These are phyloP conservation scores for Papio anubis DNA, from an alignment of 2,113 vertebrate species.

Conservation along the genomic window DNA sequence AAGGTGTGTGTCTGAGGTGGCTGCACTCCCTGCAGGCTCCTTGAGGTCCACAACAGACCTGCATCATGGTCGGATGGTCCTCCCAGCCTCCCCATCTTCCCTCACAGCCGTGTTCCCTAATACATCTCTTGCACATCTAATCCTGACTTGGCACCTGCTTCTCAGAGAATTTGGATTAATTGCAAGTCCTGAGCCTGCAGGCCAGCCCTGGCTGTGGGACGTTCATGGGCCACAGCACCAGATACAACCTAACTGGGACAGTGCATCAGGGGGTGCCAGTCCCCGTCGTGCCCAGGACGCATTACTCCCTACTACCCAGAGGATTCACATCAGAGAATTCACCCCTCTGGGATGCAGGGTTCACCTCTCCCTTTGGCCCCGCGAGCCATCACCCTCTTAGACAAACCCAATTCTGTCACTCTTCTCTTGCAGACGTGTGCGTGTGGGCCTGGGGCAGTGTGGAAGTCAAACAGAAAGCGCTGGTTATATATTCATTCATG, in stretches of 20 bases:
- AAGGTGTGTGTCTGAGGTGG: neutral
- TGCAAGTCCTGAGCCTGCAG: neutral
- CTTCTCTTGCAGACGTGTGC: neutral
- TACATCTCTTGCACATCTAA: neutral
- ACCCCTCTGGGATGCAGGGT: neutral
- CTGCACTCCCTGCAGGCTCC: rapidly evolving
- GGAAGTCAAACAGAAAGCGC: neutral
- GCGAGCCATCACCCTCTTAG: neutral
- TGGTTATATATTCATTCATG: neutral
- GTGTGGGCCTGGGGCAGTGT: neutral
- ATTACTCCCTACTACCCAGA: neutral
- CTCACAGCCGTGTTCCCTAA: neutral
- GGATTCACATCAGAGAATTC: neutral
- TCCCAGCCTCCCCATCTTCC: neutral
- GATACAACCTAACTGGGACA: neutral
- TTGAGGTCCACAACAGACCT: neutral
- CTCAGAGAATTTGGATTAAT: neutral
- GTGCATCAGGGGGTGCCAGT: too few species aligned
- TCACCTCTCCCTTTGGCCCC: neutral
- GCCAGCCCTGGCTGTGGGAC: neutral
- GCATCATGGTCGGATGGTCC: neutral
- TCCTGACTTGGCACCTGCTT: neutral
- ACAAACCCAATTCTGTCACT: neutral
- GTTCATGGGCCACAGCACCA: neutral
- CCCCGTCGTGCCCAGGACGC: neutral